Evolutionary conservation across 2,113 vertebrate species (phyloP).

Genomic region (Columba janthina): DNA sequence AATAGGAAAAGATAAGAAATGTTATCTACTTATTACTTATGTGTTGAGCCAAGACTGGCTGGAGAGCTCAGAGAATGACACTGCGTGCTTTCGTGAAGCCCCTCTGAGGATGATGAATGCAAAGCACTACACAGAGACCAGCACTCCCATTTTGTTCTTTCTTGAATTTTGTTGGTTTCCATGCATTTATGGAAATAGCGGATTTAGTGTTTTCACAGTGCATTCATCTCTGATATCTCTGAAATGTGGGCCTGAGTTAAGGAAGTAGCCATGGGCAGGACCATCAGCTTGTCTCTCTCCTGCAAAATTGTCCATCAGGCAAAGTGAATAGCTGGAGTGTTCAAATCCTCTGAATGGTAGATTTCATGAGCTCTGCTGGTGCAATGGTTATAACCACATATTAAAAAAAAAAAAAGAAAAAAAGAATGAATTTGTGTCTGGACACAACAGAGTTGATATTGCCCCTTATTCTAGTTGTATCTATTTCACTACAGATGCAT

Average conservation of each 20-base stretch:
- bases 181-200: not conserved
- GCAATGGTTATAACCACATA: not conserved
- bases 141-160: not conserved
- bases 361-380: not conserved
- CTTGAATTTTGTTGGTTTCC: not conserved
- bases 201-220: not conserved
- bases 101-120: not conserved
- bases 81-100: not conserved
- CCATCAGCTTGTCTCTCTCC: not conserved
- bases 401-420: not conserved
- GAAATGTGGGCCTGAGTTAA: not conserved
- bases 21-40: not conserved
- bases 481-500: not conserved
- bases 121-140: not conserved
- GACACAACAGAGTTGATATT: not conserved
- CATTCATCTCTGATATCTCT: not conserved
- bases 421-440: not conserved
- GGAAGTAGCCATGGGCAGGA: not conserved
- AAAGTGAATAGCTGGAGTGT: not conserved
- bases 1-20: not conserved
- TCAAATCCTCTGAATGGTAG: not conserved
- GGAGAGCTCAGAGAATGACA: not conserved
- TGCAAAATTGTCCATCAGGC: not conserved
- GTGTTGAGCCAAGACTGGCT: fast-evolving
- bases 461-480: not conserved